These are phyloP conservation scores for Leptopterna dolabrata DNA, from an alignment of 2,888 invertebrate genomes.

Conservation along the genomic window DNA sequence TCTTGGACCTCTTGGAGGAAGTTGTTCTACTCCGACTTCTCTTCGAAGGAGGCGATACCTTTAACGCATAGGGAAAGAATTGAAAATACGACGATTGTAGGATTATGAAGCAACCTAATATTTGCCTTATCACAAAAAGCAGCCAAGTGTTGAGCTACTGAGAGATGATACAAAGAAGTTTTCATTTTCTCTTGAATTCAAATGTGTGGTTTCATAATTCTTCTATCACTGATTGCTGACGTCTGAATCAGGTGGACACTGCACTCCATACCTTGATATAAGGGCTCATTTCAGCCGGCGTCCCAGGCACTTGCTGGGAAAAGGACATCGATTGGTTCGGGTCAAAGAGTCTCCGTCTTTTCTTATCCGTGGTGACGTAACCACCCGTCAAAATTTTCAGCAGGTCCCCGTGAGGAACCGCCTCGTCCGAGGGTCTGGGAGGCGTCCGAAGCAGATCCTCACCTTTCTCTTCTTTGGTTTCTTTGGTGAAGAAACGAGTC, in stretches of 20 bases:
- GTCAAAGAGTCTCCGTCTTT: conserved; percentile 37
- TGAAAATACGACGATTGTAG: no score
- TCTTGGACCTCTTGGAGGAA: conserved; percentile 5
- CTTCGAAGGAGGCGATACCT: neutral
- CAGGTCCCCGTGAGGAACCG: neutral
- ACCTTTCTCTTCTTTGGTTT: neutral
- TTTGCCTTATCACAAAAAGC: no score
- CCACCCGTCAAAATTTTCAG: conserved; percentile 33
- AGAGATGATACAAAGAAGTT: no score
- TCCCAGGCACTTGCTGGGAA: neutral
- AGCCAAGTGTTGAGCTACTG: no score
- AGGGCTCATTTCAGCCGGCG: conserved; percentile 22
- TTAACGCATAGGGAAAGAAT: neutral
- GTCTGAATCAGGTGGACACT: no score
- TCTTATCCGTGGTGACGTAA: neutral
- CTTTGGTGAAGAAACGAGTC: neutral
- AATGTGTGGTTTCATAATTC: no score
- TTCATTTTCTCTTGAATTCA: no score
- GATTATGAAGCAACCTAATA: no score
- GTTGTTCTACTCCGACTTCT: neutral
- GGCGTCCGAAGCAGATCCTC: conserved; percentile 19
- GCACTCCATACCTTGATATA: neutral
- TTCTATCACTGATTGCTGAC: no score
- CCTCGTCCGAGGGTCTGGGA: neutral
- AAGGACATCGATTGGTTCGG: conserved; percentile 30